Evolutionary conservation across 2,113 vertebrate species (phyloP), one percentile per base, ranked within the genome.

Genomic region (Etheostoma spectabile): DNA sequence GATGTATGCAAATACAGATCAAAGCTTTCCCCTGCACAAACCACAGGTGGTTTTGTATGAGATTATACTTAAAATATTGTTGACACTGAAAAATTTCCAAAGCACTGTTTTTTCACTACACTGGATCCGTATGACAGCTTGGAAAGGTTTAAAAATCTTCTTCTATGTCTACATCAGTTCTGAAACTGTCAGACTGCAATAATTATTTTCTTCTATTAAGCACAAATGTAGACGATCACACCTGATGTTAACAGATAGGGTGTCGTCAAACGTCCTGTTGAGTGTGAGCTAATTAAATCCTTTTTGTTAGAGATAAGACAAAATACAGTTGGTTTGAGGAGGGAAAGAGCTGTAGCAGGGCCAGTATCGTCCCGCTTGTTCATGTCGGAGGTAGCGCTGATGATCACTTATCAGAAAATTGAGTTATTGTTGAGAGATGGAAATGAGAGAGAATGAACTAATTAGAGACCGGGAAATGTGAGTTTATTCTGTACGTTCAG

Each of bases 381-480:
- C 63, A 42, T 71, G 52, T 69, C n/a, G 2, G 62, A 30, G 19
- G 42, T 24, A 72, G 27, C 11, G 22, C 6, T 19, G 55, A 75
- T 30, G 51, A 57, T 74, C 53, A 66, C 57, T 83, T 81, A 64
- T 72, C 66, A 65, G 35, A 35, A 74, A 84, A 85, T 63, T 27
- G 51, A 73, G 53, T 75, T 68, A 53, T 65, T 77, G 52, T 61
- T 69, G 55, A 38, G 69, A 74, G 30, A 57, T 22, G 22, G 46
- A 60, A 60, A 10, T 2, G 38, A 38, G 16, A 33, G 75, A 45
- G 18, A 51, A 22, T 49, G 13, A 60, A 55, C 51, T 81, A 51
- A 74, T 77, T 73, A 53, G 16, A 77, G 19, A 27, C 7, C 7
- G 59, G n/a, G 33, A 35, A n/a, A 35, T 35, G 2, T 52, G 52